Percentiles rank a stretch among this genome's conserved stretches.
These are phyloP conservation scores for Netelia melanura DNA, from an alignment of 2,888 invertebrate genomes.

Conservation along the genomic window DNA sequence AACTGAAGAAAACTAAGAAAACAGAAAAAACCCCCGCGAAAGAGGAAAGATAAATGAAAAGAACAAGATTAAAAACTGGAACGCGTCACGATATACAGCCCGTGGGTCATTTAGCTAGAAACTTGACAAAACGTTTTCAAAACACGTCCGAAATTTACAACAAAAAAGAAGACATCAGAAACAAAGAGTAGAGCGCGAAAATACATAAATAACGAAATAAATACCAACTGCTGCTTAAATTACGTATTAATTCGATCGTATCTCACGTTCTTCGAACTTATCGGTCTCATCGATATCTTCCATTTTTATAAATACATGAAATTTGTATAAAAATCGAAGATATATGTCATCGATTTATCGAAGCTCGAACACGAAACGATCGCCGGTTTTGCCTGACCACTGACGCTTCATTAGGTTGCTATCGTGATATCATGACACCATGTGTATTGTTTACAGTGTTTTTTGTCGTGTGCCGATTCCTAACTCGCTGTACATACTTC, in stretches of 20 bases:
- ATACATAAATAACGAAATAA: conserved; percentile 74
- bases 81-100: conserved; percentile 81
- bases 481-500: conserved; percentile 69
- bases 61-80: conserved; percentile 32
- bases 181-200: conserved; percentile 74
- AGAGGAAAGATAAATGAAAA: conserved; percentile 37
- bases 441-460: conserved; percentile 69
- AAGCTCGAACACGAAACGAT: conserved; percentile 54
- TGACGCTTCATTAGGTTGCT: conserved; percentile 81
- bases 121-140: conserved; percentile 64
- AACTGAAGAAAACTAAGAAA: conserved; percentile 13
- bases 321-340: conserved; percentile 18
- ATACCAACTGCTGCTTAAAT: conserved; percentile 79
- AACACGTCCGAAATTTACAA: conserved; percentile 49
- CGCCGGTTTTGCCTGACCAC: conserved; percentile 72
- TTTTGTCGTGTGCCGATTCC: conserved; percentile 71
- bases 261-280: conserved; percentile 53
- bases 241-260: conserved; percentile 76
- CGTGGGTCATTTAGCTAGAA: conserved; percentile 70
- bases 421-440: conserved; percentile 73
- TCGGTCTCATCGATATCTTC: conserved; percentile 35
- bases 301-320: conserved; percentile 17
- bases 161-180: background rate
- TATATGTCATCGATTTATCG: conserved; percentile 20
- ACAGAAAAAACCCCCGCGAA: conserved; percentile 28